Evolutionary conservation across 2,888 invertebrate species (phyloP), one percentile per base, ranked within the genome.

Genomic region (Drosophila hawaiiensis): DNA sequence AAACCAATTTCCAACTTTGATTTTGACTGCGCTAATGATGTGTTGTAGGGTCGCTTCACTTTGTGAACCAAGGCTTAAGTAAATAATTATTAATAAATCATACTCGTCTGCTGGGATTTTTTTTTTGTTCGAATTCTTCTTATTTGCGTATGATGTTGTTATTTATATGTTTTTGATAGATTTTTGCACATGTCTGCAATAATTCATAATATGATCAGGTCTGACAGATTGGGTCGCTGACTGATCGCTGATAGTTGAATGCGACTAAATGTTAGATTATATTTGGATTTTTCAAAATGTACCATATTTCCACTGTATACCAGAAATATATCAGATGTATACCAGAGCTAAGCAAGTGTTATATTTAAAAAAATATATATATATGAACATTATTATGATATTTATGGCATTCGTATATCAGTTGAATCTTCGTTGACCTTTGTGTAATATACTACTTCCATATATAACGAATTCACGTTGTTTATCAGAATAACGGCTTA

Each of bases 111-210:
- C 66, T 69, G 50, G 43, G 35, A 53, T 87, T 88, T 87, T 86
- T 31, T 31, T 31, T 31, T 31, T 54, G 39, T 31, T 53, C 77
- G 71, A 84, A 84, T 71, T 87, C 71, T 87, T 84, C 77, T 35
- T 62, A 41, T 58, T 60, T 63, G 37, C 31, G 10, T 64, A 25
- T 54, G 39, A 50, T 66, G 39, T 60, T 39, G 73, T 49, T 76
- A 70, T 55, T 52, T 33, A 73, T 66, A 68, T 66, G 74, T 66
- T 54, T 55, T 68, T 82, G 65, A 79, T 82, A 74, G 79, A 89
- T 84, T 89, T 85, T 76, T 80, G 90, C 85, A 85, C 88, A 90
- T 89, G 90, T 41, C 88, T 80, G 88, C 75, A 62, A 85, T 84
- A 85, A 88, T 73, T 90, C 74, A 85, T 80, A 19, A 6, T 33